Evolutionary conservation across 2,888 invertebrate genomes (phyloP).

Genomic region (Drymonia ruficornis): DNA sequence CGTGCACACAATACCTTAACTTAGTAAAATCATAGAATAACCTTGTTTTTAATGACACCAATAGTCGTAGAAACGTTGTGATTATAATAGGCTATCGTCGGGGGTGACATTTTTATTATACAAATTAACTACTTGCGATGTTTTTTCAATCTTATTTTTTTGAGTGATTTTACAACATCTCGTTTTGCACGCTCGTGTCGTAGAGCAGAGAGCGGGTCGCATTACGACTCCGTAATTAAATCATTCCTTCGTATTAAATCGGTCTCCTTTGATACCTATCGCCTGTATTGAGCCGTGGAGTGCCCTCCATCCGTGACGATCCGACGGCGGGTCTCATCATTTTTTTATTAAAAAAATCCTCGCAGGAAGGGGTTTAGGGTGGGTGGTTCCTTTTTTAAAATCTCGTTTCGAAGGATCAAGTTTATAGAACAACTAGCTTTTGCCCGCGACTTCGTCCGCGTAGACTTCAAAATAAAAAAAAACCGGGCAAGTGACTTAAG

Average conservation of each 20-base stretch:
- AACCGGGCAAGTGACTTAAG: too few species aligned
- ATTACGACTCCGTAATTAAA: constrained; percentile 74
- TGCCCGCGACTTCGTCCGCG: too few species aligned
- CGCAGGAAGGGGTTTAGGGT: constrained; percentile 50
- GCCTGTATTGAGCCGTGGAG: constrained; percentile 63
- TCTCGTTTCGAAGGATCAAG: constrained; percentile 34
- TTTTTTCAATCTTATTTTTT: neutral
- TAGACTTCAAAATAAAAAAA: too few species aligned
- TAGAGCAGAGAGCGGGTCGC: constrained; percentile 52
- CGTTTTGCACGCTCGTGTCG: constrained; percentile 32
- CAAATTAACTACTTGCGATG: too few species aligned
- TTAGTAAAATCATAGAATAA: neutral
- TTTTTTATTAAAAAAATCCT: constrained; percentile 55
- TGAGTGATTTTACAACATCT: constrained; percentile 20
- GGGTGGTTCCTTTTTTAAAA: constrained; percentile 34
- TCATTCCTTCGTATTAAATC: constrained; percentile 73
- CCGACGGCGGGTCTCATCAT: constrained; percentile 58
- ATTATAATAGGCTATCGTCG: too few species aligned
- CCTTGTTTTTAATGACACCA: too few species aligned
- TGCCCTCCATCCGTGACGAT: constrained; percentile 55
- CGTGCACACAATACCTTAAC: constrained; percentile 35
- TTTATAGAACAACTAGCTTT: constrained; percentile 37
- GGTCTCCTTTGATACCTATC: constrained; percentile 64
- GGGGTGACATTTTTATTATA: too few species aligned
- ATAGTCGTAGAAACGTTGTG: too few species aligned